Evolutionary conservation across 2,888 invertebrate genomes (phyloP), one percentile per base, ranked within the genome.

Genomic region (Morpho helenor): DNA sequence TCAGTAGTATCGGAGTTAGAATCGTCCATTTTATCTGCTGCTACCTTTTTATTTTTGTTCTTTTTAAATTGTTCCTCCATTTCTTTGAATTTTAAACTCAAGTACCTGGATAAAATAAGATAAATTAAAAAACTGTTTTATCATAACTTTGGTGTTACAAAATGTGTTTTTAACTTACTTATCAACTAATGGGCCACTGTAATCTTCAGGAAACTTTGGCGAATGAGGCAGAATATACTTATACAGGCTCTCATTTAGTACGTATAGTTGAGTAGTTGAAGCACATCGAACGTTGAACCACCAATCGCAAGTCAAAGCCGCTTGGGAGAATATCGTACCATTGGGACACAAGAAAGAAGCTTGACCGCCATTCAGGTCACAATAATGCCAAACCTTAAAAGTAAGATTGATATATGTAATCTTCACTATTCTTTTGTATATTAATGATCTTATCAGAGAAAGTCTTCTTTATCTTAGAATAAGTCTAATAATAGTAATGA

Each of bases 241-340:
- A 84, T 97, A 97, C 3, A 97, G 92, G 63, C 97, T 93, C 81
- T 97, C 97, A 72, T 97, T 97, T 5, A 97, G 89, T 3, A 97
- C 97, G 79, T 97, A 97, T 0, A 96, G 92, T 78, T 97, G 97
- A 0, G 96, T 89, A 0, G 97, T 96, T 9, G 95, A 93, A 39
- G 95, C 93, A 78, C 97, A 97, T 71, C 95, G 94, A 0, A 97
- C 97, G 77, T 97, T 97, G 84, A 96, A 97, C 97, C 97, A 97
- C 97, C 97, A 97, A 79, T 97, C 97, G 74, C 97, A 97, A 0
- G 97, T 97, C 48, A 97, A 85, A 0, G 94, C 96, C 9, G 96
- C 96, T 90, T 97, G 97, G 66, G 96, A 96, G 87, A 97, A 97
- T 75, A 97, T 96, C 3, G 97, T 97, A 44, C 97, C 97, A 78